Evolutionary conservation across 2,888 invertebrate genomes (phyloP), one percentile per base, ranked within the genome.

Genomic region (Malachius bipustulatus): DNA sequence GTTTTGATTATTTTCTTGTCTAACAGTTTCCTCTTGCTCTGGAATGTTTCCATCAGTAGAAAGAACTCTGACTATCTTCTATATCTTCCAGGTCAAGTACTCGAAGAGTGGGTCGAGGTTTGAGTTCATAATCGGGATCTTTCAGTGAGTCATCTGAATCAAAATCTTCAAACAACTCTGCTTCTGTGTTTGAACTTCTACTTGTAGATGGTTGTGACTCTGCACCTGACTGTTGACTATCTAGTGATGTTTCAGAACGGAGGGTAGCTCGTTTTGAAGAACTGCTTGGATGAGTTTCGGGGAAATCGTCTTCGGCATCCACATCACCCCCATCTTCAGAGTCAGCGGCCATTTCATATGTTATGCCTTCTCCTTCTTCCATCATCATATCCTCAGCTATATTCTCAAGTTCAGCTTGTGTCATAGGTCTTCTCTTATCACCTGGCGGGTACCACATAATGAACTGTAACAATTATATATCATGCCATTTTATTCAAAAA

Each of bases 241-340:
- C n/a, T n/a, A n/a, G n/a, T n/a, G 24, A n/a, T 19, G n/a, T 19
- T 19, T 19, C 6, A 19, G n/a, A 19, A 19, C 6, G 24, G n/a
- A 19, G n/a, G n/a, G 24, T n/a, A 8, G 24, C 24, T 19, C 24
- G n/a, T 19, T 19, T n/a, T n/a, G n/a, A n/a, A n/a, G n/a, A n/a
- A n/a, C n/a, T n/a, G n/a, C n/a, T n/a, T 19, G 24, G 24, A 19
- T 19, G 29, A 28, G 29, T 28, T n/a, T 28, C 29, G 11, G 29
- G 4, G n/a, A 28, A 28, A 28, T 28, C 29, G 10, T 28, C 29
- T 28, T 8, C 29, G 29, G 4, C 29, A 28, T 28, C 29, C 10
- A 11, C 4, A 28, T 28, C 29, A 28, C 29, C 29, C 10, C 29
- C 29, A 28, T 28, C 29, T 28, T 28, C 29, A 28, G 29, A 28